These are phyloP conservation scores for Scolopax mira DNA, from an alignment of 2,113 vertebrate genomes.

Conservation along the genomic window DNA sequence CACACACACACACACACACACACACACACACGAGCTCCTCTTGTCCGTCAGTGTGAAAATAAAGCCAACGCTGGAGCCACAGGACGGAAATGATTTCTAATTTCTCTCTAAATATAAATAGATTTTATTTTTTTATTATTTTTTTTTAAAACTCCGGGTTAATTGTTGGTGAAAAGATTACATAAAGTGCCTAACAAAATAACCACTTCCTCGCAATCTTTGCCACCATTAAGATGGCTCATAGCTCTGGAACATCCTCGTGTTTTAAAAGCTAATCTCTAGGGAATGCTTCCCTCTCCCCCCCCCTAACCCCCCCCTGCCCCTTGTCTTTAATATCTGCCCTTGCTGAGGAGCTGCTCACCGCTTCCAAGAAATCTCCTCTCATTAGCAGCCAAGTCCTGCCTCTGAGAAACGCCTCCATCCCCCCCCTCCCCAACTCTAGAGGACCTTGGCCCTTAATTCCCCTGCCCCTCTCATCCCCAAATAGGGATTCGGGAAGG, in stretches of 20 bases:
- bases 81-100: slow-evolving; percentile 62
- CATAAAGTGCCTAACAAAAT: slow-evolving; percentile 57
- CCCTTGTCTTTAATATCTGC: background rate
- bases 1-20: background rate
- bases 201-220: slow-evolving; percentile 59
- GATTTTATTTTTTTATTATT: slow-evolving; percentile 15
- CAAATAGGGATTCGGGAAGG: background rate
- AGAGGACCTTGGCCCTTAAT: background rate
- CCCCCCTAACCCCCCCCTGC: background rate
- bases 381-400: slow-evolving; percentile 41
- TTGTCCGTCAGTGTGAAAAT: slow-evolving; percentile 41
- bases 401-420: background rate
- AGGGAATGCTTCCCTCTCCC: slow-evolving; percentile 26
- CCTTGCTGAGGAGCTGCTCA: background rate
- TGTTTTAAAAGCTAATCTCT: slow-evolving; percentile 30
- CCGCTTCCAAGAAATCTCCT: slow-evolving; percentile 21
- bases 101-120: slow-evolving; percentile 55
- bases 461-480: background rate
- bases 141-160: slow-evolving; percentile 39
- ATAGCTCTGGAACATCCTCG: slow-evolving; percentile 23
- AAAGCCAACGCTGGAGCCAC: slow-evolving; percentile 14
- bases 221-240: slow-evolving; percentile 19
- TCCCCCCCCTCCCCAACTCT: background rate
- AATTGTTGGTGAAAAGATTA: slow-evolving; percentile 56
- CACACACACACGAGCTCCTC: background rate